Conservation (phyloP, 2,888 invertebrate genomes). For the Creontiades dilutus region DNA sequence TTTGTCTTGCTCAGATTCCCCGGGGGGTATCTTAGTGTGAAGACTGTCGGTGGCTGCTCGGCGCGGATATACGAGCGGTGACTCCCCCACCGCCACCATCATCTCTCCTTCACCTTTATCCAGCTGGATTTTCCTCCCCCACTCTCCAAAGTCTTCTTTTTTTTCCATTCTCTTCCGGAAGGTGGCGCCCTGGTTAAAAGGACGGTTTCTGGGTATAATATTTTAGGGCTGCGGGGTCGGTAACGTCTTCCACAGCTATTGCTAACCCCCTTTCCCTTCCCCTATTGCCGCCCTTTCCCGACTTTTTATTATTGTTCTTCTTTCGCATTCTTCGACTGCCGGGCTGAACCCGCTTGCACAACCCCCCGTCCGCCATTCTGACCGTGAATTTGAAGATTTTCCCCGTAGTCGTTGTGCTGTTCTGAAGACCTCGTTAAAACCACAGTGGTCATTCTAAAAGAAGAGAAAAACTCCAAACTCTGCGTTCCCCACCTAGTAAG, state of each 20-base stretch:
- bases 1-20: neutral
- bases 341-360: neutral
- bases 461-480: neutral
- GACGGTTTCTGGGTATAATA: neutral
- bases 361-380: neutral
- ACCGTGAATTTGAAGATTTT: neutral
- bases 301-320: neutral
- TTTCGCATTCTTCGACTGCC: constrained; percentile 14
- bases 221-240: constrained; percentile 19
- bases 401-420: neutral
- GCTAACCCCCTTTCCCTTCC: neutral
- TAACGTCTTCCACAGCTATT: constrained; percentile 42
- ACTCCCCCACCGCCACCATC: neutral
- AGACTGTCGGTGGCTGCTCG: neutral
- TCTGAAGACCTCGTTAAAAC: too few relatives aligned
- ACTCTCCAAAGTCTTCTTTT: neutral
- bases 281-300: neutral
- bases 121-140: neutral
- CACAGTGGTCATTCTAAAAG: neutral
- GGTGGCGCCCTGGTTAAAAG: neutral
- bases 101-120: constrained; percentile 1
- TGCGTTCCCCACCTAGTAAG: too few relatives aligned
- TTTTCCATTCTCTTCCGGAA: neutral
- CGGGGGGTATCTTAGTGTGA: neutral
- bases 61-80: constrained; percentile 2